Percentiles rank a stretch among this genome's conserved stretches.
These are phyloP conservation scores for Lissonota sp. DNA, from an alignment of 2,888 invertebrate genomes.

Conservation along the genomic window DNA sequence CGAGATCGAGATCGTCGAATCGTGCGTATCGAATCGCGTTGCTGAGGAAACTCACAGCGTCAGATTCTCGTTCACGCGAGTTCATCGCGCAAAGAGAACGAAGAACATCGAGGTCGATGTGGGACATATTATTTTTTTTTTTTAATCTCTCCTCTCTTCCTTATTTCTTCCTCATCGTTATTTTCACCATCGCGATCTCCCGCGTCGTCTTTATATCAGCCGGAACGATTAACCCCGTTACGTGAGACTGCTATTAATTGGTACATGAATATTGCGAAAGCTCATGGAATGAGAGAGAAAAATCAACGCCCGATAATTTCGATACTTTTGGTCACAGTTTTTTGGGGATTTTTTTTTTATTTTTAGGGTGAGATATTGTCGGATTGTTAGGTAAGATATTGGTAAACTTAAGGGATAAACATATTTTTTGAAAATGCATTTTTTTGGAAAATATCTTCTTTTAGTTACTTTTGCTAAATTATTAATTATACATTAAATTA, in stretches of 20 bases:
- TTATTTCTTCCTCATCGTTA: too few species aligned
- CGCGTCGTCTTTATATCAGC: conserved; percentile 35
- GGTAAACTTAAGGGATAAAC: too few species aligned
- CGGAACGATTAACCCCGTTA: conserved; percentile 62
- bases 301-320: neutral
- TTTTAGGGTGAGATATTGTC: too few species aligned
- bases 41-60: neutral
- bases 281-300: neutral
- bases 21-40: conserved; percentile 58
- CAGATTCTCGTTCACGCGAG: conserved; percentile 12
- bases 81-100: conserved; percentile 15
- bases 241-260: conserved; percentile 54
- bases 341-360: too few species aligned
- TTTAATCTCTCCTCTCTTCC: too few species aligned
- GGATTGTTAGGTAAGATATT: too few species aligned
- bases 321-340: conserved; percentile 32
- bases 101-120: conserved; percentile 27
- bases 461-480: too few species aligned
- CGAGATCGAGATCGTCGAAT: conserved; percentile 41
- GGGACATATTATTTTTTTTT: conserved; percentile 26
- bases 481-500: too few species aligned
- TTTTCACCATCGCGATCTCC: conserved; percentile 6
- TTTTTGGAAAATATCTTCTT: too few species aligned
- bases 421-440: too few species aligned
- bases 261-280: conserved; percentile 13